phyloP scores from a whole-genome alignment of 1,140 invertebrate species.

The Drosophila seguyi region DNA sequence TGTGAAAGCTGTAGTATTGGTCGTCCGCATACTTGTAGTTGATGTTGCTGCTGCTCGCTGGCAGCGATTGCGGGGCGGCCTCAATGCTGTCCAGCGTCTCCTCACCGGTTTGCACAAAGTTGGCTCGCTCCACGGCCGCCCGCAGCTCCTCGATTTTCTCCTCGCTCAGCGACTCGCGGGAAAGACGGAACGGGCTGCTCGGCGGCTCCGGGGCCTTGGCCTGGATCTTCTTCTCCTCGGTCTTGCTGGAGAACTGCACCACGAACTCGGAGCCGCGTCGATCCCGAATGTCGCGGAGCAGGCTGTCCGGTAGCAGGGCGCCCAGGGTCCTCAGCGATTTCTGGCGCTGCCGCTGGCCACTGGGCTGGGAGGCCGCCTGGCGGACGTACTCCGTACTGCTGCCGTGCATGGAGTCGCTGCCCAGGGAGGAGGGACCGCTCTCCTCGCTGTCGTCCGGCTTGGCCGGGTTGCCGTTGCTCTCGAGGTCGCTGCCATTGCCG shows the following conservation, averaged over 20 bases:
- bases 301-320: constrained; percentile 74
- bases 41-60: constrained; percentile 37
- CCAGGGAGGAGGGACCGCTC: constrained; percentile 76
- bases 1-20: constrained; percentile 93
- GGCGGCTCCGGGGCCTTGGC: constrained; percentile 41
- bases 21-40: constrained; percentile 89
- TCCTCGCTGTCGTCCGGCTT: constrained; percentile 85
- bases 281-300: constrained; percentile 81
- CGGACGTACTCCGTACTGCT: constrained; percentile 72
- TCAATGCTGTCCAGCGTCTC: constrained; percentile 47
- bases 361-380: constrained; percentile 64
- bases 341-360: constrained; percentile 64
- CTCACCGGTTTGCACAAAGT: constrained; percentile 75
- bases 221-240: constrained; percentile 35
- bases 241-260: constrained; percentile 57
- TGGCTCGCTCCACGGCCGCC: constrained; percentile 70
- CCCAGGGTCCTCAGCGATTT: constrained; percentile 68
- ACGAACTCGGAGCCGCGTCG: constrained; percentile 62
- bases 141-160: constrained; percentile 75
- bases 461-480: constrained; percentile 85
- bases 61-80: constrained; percentile 43
- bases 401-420: constrained; percentile 79
- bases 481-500: constrained; percentile 93
- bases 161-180: constrained; percentile 69
- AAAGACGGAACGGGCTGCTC: constrained; percentile 40